Percentiles rank a stretch among this genome's conserved stretches.
These are phyloP conservation scores for Drosophila austrosaltans DNA, from an alignment of 2,888 invertebrate species.

Conservation along the genomic window DNA sequence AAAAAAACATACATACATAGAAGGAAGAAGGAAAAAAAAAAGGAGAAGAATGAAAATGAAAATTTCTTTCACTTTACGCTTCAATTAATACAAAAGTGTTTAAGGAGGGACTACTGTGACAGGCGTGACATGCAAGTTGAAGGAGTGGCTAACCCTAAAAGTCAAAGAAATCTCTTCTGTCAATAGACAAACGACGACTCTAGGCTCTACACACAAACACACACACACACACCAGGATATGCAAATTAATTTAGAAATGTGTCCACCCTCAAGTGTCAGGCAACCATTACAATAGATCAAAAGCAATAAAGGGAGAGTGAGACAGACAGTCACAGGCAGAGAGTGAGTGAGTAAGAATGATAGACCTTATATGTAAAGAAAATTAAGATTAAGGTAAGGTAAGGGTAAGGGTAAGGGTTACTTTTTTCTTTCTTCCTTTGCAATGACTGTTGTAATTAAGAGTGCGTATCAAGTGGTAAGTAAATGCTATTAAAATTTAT, in stretches of 20 bases:
- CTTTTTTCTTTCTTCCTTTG: neutral
- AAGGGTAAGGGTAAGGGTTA: neutral
- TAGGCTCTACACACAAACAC: neutral
- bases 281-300: slow-evolving; percentile 55
- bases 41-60: slow-evolving; percentile 24
- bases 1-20: slow-evolving; percentile 2
- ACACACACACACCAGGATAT: slow-evolving; percentile 48
- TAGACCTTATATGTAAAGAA: neutral
- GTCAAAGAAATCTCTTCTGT: slow-evolving; percentile 52
- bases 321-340: slow-evolving; percentile 5
- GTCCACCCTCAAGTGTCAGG: slow-evolving; percentile 70
- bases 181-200: slow-evolving; percentile 45
- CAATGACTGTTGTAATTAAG: slow-evolving; percentile 50
- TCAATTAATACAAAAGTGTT: slow-evolving; percentile 79
- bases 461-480: slow-evolving; percentile 59
- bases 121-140: slow-evolving; percentile 60
- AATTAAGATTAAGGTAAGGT: neutral
- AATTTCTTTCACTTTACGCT: slow-evolving; percentile 75
- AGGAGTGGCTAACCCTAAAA: slow-evolving; percentile 56
- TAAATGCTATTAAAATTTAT: slow-evolving; percentile 39
- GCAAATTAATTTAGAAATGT: slow-evolving; percentile 75
- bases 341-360: neutral
- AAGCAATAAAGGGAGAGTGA: neutral
- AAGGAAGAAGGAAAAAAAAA: slow-evolving; percentile 1
- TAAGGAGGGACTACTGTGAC: slow-evolving; percentile 61